Evolutionary conservation across 2,113 vertebrate species (phyloP).

Genomic region (Antechinus flavipes): DNA sequence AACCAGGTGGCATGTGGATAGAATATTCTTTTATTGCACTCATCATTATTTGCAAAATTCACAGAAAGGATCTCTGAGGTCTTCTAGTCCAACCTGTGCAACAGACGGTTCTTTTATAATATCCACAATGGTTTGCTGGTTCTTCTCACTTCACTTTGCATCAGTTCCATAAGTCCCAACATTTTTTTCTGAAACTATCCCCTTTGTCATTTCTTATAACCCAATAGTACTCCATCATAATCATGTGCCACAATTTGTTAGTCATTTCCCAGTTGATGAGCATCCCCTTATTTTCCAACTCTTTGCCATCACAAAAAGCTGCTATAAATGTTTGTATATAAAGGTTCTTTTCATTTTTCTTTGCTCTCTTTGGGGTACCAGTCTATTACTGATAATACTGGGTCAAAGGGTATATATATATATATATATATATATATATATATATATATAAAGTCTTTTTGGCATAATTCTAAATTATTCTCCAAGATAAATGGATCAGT

Average conservation of each 20-base stretch:
- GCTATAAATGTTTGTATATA: neutral
- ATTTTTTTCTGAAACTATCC: neutral
- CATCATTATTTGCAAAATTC: neutral
- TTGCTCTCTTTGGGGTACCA: no score
- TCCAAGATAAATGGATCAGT: no score
- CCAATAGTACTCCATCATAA: neutral
- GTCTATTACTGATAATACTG: no score
- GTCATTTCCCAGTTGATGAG: neutral
- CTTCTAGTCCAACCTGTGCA: neutral
- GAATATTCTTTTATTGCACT: neutral
- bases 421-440: no score
- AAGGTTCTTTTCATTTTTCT: no score
- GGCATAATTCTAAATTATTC: no score
- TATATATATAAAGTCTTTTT: no score
- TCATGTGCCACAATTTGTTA: neutral
- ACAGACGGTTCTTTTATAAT: neutral
- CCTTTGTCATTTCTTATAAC: neutral
- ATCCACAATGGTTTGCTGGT: neutral
- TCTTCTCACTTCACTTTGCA: neutral
- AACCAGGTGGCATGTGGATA: neutral
- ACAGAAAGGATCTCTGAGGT: neutral
- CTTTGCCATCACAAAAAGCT: neutral
- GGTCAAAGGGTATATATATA: no score
- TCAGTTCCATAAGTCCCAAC: neutral
- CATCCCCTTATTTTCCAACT: neutral